These are phyloP conservation scores for Pseudotriccus pelzelni DNA, from an alignment of 2,797 vertebrate species.

Conservation along the genomic window DNA sequence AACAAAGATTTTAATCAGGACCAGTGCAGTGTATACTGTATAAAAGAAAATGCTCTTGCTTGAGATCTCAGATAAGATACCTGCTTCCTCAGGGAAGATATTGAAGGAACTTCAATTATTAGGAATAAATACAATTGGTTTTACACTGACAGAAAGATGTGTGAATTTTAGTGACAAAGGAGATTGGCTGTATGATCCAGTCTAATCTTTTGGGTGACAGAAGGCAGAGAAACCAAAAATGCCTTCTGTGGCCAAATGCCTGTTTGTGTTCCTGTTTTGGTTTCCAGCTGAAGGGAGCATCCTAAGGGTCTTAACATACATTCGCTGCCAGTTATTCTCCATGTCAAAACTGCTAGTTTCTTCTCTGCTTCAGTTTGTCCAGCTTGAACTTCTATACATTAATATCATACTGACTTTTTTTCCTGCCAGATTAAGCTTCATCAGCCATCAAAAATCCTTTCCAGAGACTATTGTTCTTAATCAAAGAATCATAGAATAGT, in stretches of 20 bases:
- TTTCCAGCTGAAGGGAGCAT: background rate
- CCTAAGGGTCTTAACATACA: background rate
- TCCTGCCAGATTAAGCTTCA: background rate
- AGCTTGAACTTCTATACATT: background rate
- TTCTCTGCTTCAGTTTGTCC: background rate
- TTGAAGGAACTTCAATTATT: background rate
- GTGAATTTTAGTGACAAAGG: background rate
- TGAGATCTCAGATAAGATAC: background rate
- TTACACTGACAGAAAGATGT: background rate
- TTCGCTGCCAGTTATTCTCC: background rate
- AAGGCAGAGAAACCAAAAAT: background rate
- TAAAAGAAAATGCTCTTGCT: background rate
- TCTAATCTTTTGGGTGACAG: background rate
- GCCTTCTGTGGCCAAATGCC: background rate
- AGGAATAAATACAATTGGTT: background rate
- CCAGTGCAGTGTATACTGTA: background rate
- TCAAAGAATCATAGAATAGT: background rate
- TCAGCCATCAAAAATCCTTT: background rate
- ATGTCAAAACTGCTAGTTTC: background rate
- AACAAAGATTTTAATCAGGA: background rate
- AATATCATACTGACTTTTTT: background rate
- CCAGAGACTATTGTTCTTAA: background rate
- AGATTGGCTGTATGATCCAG: background rate
- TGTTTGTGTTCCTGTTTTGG: background rate
- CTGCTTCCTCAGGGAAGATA: background rate